Conservation (phyloP, 92 coral and sea anemone species). For the Zoanthus sansibaricus region DNA sequence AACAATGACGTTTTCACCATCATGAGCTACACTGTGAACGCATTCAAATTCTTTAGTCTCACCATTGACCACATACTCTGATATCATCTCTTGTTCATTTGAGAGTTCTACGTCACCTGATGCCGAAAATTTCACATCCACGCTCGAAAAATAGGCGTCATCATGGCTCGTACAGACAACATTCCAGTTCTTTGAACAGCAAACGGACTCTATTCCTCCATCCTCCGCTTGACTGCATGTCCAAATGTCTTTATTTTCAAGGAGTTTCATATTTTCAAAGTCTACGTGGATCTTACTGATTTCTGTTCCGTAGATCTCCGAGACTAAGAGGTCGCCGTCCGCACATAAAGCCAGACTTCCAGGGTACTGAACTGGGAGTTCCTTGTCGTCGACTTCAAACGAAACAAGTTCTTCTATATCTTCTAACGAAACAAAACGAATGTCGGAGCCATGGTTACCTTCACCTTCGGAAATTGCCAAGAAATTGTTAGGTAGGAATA, state of each 20-base stretch:
- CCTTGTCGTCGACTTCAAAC: not conserved
- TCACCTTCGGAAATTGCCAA: slow-evolving; percentile 49
- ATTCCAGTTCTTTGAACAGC: slow-evolving; percentile 28
- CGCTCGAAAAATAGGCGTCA: not conserved
- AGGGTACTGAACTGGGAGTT: not conserved
- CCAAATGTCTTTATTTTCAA: slow-evolving; percentile 29
- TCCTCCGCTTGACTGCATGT: slow-evolving; percentile 10
- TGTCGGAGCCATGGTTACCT: slow-evolving; percentile 30
- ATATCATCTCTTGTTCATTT: slow-evolving; percentile 36
- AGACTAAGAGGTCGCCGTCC: not conserved
- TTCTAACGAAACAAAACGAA: slow-evolving; percentile 17
- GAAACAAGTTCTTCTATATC: not conserved
- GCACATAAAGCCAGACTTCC: slow-evolving; percentile 4
- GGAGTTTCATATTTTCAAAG: slow-evolving; percentile 36
- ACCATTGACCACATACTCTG: slow-evolving; percentile 53
- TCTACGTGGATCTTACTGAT: slow-evolving; percentile 26
- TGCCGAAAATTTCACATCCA: slow-evolving; percentile 22
- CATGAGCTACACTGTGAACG: slow-evolving; percentile 49
- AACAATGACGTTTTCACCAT: slow-evolving; percentile 59
- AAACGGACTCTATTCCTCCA: not conserved
- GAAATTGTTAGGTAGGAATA: slow-evolving; percentile 39
- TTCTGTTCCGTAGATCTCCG: not conserved
- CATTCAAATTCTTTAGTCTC: slow-evolving; percentile 14
- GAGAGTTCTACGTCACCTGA: slow-evolving; percentile 37
- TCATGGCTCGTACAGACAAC: not conserved